Percentiles rank a stretch among this genome's conserved stretches.
phyloP scores from a whole-genome alignment of 1,140 invertebrate species.

The Drosophila carrolli region DNA sequence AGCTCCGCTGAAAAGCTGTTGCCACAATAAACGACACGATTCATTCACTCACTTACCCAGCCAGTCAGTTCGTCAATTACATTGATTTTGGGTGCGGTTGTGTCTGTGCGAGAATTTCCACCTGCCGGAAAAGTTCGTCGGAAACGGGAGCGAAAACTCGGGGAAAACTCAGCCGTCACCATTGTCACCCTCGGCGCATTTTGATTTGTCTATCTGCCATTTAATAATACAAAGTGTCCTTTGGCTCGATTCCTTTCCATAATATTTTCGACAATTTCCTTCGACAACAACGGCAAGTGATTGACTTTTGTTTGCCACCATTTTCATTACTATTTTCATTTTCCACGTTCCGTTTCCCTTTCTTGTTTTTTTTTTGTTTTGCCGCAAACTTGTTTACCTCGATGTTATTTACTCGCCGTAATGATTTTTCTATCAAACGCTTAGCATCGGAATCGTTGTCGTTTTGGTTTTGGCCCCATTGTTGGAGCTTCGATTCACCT shows the following conservation, averaged over 20 bases:
- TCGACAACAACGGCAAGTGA: constrained; percentile 51
- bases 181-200: constrained; percentile 55
- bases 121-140: constrained; percentile 25
- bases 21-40: constrained; percentile 65
- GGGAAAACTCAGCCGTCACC: constrained; percentile 38
- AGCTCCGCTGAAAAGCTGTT: constrained; percentile 34
- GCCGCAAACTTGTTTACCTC: constrained; percentile 59
- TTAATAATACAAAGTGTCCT: constrained; percentile 73
- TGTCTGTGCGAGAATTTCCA: constrained; percentile 24
- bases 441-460: constrained; percentile 40
- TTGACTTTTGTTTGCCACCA: constrained; percentile 64
- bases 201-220: constrained; percentile 64
- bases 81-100: constrained; percentile 64
- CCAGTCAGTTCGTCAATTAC: constrained; percentile 71
- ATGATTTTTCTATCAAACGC: constrained; percentile 62
- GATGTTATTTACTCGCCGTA: constrained; percentile 55
- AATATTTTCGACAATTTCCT: constrained; percentile 59
- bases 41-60: constrained; percentile 64
- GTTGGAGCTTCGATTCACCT: constrained; percentile 42
- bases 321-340: constrained; percentile 76
- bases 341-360: constrained; percentile 32
- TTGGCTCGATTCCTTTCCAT: constrained; percentile 24
- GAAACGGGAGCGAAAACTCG: constrained; percentile 39
- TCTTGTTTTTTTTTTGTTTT: constrained; percentile 10
- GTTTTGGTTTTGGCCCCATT: constrained; percentile 8